Conservation (phyloP, 2,797 vertebrate species). For the Acanthurus leucopareius region DNA sequence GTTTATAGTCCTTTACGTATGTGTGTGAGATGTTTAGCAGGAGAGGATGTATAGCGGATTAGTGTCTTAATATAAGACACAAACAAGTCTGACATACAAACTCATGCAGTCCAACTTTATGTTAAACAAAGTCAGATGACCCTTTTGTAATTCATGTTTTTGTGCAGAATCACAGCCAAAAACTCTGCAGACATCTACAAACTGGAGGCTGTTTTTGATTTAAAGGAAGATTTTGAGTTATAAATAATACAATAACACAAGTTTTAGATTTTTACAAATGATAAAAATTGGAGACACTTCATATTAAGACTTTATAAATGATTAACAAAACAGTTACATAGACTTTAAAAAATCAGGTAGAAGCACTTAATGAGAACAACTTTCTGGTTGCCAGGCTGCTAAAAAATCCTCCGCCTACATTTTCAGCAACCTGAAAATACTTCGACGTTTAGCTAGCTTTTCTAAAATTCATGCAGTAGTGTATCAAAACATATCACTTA, state of each 20-base stretch:
- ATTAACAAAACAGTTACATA: neutral
- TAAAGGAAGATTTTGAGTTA: neutral
- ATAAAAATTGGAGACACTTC: neutral
- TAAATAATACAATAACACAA: neutral
- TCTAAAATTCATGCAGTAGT: neutral
- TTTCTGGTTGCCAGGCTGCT: neutral
- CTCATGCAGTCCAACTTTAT: neutral
- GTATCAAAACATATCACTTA: too few species aligned
- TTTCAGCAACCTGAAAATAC: neutral
- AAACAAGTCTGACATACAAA: constrained; percentile 15
- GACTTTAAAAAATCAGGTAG: neutral
- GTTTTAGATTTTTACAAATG: neutral
- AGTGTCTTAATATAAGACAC: constrained; percentile 42
- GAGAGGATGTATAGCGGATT: constrained; percentile 39
- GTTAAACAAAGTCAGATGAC: neutral
- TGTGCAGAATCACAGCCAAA: neutral
- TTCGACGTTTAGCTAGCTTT: neutral
- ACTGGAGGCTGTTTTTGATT: neutral
- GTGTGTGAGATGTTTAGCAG: constrained; percentile 28
- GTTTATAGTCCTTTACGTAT: constrained; percentile 2
- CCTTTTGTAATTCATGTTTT: neutral
- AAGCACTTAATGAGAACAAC: neutral
- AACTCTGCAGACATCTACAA: neutral
- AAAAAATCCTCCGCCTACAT: neutral
- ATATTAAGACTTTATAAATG: neutral